phyloP scores from a whole-genome alignment of 2,797 vertebrate genomes.

The Philypnodon macrostomus region DNA sequence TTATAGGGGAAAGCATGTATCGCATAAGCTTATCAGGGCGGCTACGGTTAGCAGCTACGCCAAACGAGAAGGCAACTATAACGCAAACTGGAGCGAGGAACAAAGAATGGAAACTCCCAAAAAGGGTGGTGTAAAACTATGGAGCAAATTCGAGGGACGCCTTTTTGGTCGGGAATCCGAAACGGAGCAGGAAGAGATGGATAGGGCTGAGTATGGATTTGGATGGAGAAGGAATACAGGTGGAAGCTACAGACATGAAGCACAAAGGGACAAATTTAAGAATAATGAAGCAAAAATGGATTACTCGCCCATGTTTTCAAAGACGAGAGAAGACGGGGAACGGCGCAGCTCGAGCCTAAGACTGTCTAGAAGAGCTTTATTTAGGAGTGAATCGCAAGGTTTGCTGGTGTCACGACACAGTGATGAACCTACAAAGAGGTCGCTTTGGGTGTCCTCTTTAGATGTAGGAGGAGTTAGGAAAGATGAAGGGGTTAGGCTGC shows the following conservation, averaged over 20 bases:
- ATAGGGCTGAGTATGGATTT: conserved; percentile 68
- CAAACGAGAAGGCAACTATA: conserved; percentile 69
- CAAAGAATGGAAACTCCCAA: conserved; percentile 45
- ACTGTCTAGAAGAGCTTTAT: conserved; percentile 74
- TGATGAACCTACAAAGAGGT: conserved; percentile 54
- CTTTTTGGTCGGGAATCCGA: conserved; percentile 74
- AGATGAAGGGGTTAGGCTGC: conserved; percentile 51
- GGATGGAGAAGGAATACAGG: conserved; percentile 62
- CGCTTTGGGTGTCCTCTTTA: conserved; percentile 80
- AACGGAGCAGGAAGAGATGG: conserved; percentile 66
- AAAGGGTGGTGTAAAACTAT: conserved; percentile 66
- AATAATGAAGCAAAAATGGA: conserved; percentile 60
- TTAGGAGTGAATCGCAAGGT: conserved; percentile 80
- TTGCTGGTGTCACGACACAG: conserved; percentile 66
- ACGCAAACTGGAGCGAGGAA: conserved; percentile 65
- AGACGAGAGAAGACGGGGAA: conserved; percentile 68
- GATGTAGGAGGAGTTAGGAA: conserved; percentile 72
- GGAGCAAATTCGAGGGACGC: conserved; percentile 75
- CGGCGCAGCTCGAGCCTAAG: conserved; percentile 71
- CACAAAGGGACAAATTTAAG: conserved; percentile 59
- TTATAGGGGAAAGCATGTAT: conserved; percentile 80
- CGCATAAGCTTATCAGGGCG: conserved; percentile 79
- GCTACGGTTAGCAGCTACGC: conserved; percentile 78
- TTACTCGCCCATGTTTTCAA: conserved; percentile 62
- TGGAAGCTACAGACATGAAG: conserved; percentile 69